A percentile compares a stretch with the other conserved stretches of the same genome.
Evolutionary conservation across 2,797 vertebrate genomes (phyloP).

Genomic region (Tinamus major): DNA sequence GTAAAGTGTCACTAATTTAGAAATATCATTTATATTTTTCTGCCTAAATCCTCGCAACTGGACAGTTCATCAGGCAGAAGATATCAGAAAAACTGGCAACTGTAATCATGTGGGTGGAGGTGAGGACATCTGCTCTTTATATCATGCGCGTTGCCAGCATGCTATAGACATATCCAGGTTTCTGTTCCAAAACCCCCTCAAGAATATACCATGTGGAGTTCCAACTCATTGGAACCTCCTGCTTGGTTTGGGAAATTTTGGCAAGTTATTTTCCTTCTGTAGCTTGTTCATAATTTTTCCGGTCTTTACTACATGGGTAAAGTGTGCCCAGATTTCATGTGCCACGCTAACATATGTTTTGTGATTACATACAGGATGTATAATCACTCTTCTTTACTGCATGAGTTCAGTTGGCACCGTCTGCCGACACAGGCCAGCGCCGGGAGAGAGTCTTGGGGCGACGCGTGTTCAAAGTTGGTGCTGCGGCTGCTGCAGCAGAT

Average conservation of each 20-base stretch:
- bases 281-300: conserved; percentile 58
- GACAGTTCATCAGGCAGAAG: conserved; percentile 72
- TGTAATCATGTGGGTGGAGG: conserved; percentile 65
- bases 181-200: conserved; percentile 75
- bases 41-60: conserved; percentile 59
- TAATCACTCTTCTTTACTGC: conserved; percentile 67
- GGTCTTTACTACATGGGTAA: conserved; percentile 57
- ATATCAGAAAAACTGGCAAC: conserved; percentile 73
- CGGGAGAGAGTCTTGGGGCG: conserved; percentile 23
- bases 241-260: conserved; percentile 65
- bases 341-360: conserved; percentile 61
- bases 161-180: conserved; percentile 64
- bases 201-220: conserved; percentile 57
- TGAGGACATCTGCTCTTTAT: conserved; percentile 76
- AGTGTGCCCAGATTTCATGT: conserved; percentile 73
- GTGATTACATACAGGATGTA: conserved; percentile 70
- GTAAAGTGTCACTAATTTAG: background rate
- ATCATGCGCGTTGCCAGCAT: conserved; percentile 62
- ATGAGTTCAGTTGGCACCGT: conserved; percentile 60
- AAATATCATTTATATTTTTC: conserved; percentile 37
- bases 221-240: conserved; percentile 71
- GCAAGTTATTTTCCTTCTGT: conserved; percentile 58
- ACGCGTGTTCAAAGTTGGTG: background rate
- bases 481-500: background rate
- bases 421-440: background rate